Evolutionary conservation across 2,113 vertebrate species (phyloP), one percentile per base, ranked within the genome.

Genomic region (Mixornis gularis): DNA sequence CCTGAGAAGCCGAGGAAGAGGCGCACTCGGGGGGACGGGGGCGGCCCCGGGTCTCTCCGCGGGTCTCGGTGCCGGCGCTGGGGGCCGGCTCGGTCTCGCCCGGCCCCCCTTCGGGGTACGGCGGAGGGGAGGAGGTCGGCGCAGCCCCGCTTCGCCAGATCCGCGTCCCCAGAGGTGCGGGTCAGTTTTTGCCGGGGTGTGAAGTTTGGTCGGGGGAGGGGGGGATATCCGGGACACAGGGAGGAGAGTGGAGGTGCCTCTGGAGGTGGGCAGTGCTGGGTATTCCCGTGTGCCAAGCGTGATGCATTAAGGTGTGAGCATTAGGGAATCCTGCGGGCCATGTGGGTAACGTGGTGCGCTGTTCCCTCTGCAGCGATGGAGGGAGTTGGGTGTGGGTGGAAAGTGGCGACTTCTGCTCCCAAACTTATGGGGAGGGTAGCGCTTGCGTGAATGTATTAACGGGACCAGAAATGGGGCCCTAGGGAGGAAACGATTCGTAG

Each of bases 251-350:
- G 24, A 12, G 5, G 3, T 16, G 55, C 10, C 48, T 17, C 5
- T 13, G n/a, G 1, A 25, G 59, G 9, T 8, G 79, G 40, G 53
- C 21, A 17, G 48, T 1, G 34, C 26, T 2, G 79, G 1, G 52
- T 2, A 0, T 11, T 17, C 8, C 59, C 4, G 3, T 26, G 58
- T 58, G 60, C 59, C 48, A 0, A 56, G 43, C n/a, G 3, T 0
- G 3, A 10, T 10, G 60, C 17, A 1, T 21, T 30, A 29, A 1
- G 30, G 16, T 16, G 24, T 7, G 49, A 43, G 53, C 76, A 0
- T 1, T 1, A 1, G 78, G 65, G 76, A 30, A 9, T 32, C 8
- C 52, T 4, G 41, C 17, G 40, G 64, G 69, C 34, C 43, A 0
- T 0, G 2, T 69, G 56, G 41, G 3, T 20, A 38, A 17, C 10